Base-by-base conservation (phyloP, 2,888 invertebrate genomes). In the Nomada hirtipes region DNA sequence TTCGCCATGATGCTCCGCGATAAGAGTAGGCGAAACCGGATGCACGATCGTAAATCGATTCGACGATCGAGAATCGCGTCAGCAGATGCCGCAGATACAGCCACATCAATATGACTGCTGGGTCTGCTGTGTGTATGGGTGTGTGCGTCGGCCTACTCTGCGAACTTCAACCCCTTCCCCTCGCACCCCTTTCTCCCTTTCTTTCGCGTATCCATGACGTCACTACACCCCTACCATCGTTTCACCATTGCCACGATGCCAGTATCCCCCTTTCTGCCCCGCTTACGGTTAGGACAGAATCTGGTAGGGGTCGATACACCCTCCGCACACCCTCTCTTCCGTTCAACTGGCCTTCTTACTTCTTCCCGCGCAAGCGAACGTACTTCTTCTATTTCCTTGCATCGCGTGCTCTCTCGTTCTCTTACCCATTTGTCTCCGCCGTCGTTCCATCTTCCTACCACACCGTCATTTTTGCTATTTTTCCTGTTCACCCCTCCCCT, bases 261-360 rank as follows among this genome's bases (percentile, higher is more conserved):
- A 47, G 47, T 59, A 26, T 15, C 50, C 44, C 65, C 67, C 23
- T 42, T 44, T 15, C 52, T 18, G 29, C 4, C 65, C 29, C 47
- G 65, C 57, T 60, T 42, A 11, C 60, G 0, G 55, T 73, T 64
- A 36, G 81, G 88, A 92, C 91, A 92, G 91, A 91, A 91, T 90
- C 90, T 91, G 88, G 88, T 85, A 85, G 86, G 86, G 92, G 92
- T 92, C 92, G 92, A 92, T 92, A 92, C 88, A 90, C 90, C 89
- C 89, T 87, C 86, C 68, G 67, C 76, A 73, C 79, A 65, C 74
- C 53, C 44, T 44, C 44, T n/a, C 52, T 18, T 15, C 29, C 52
- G 9, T 10, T 13, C 57, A 64, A 73, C 65, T 44, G 36, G 47
- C 59, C 70, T 53, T 71, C 50, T 55, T 4, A 42, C 44, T 11